phyloP scores from a whole-genome alignment of 2,888 invertebrate genomes.

The Himalopsyche japonica region DNA sequence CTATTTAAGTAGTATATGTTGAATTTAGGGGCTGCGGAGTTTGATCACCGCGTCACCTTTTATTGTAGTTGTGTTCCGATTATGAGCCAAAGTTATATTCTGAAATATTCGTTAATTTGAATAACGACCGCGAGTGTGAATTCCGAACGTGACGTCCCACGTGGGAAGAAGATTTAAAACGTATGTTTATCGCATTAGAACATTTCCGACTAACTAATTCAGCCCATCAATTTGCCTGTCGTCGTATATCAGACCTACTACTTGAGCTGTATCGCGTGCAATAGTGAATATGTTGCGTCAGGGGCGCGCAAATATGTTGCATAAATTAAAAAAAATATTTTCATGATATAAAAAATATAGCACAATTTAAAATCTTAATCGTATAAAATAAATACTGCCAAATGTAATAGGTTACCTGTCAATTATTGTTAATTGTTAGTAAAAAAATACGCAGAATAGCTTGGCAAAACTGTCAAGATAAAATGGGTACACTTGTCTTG shows the following conservation, averaged over 20 bases:
- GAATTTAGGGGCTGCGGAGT: not conserved
- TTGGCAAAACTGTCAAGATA: too few relatives aligned
- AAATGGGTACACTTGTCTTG: too few relatives aligned
- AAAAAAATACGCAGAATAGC: too few relatives aligned
- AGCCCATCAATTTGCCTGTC: conserved; percentile 37
- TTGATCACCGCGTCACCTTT: not conserved
- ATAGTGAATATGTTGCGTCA: not conserved
- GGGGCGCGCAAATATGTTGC: not conserved
- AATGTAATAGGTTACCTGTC: too few relatives aligned
- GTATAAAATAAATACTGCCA: too few relatives aligned
- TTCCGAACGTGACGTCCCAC: conserved; percentile 37
- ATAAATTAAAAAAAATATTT: too few relatives aligned
- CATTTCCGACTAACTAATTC: conserved; percentile 38
- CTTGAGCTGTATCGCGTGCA: not conserved
- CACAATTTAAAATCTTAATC: too few relatives aligned
- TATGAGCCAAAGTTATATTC: conserved; percentile 9
- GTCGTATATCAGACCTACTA: conserved; percentile 18
- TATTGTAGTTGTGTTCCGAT: conserved; percentile 10
- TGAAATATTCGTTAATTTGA: conserved; percentile 29
- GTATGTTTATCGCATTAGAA: conserved; percentile 34
- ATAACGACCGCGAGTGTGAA: conserved; percentile 35
- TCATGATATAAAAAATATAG: too few relatives aligned
- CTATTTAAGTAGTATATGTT: not conserved
- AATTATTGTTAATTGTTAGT: too few relatives aligned
- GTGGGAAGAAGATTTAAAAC: conserved; percentile 38